Percentiles rank a stretch among this genome's conserved stretches.
Conservation (phyloP, 2,888 invertebrate species). For the Quadroppia sp. region DNA sequence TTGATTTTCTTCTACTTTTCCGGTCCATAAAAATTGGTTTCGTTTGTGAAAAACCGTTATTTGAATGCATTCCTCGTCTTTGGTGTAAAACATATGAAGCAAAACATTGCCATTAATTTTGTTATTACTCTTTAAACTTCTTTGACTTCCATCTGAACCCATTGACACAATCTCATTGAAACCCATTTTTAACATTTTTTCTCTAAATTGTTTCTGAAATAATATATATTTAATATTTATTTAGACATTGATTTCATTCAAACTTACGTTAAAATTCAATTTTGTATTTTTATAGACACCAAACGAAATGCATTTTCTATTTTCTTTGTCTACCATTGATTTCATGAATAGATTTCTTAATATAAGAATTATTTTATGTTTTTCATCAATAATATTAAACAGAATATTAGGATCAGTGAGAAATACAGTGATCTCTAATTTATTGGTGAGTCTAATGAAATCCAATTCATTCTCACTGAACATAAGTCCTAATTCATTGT, state of each 20-base stretch:
- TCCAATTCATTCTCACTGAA: no score
- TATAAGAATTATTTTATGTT: not conserved
- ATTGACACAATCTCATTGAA: not conserved
- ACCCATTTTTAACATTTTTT: not conserved
- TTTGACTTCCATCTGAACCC: not conserved
- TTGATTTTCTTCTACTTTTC: not conserved
- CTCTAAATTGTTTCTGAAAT: not conserved
- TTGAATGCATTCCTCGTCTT: constrained; percentile 3
- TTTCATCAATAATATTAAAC: not conserved
- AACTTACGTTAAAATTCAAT: not conserved
- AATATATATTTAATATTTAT: not conserved
- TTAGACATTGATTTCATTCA: not conserved
- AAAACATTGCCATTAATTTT: not conserved
- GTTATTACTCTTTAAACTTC: not conserved
- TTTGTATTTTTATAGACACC: not conserved
- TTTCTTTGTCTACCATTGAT: not conserved
- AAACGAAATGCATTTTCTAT: not conserved
- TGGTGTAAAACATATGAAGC: not conserved
- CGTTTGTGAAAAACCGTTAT: constrained; percentile 2
- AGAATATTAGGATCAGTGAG: no score
- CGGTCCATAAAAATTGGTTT: constrained; percentile 36
- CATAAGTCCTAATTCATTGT: no score
- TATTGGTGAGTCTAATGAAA: no score
- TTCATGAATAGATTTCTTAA: not conserved
- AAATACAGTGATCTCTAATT: no score